Evolutionary conservation across 2,888 invertebrate species (phyloP), one percentile per base, ranked within the genome.

Genomic region (Linhomoeus sp.): DNA sequence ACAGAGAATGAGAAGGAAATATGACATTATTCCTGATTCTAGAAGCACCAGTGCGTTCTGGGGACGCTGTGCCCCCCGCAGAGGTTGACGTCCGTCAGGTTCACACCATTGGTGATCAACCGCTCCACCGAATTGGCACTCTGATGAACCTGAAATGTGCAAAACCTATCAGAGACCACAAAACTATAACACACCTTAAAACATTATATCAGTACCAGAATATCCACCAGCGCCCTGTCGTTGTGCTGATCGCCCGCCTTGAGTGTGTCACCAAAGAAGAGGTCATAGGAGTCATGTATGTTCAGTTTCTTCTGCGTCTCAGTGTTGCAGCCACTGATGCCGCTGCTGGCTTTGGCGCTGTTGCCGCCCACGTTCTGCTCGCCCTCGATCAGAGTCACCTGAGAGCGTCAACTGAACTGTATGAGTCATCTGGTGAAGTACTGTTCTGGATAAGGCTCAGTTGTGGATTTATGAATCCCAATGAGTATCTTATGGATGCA

Each of bases 51-150:
- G 45, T 63, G 63, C 2, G 62, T 62, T 20, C 63, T 45, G 3
- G 63, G 55, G 5, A 60, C 59, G 1, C 57, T 54, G 43, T 63
- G 63, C 2, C 63, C 63, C 9, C 63, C 63, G 42, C 61, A 63
- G n/a, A 63, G 48, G 48, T 63, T 63, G 26, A 63, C 52, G 48
- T 59, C 63, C 9, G 52, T 51, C 46, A 63, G 50, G 48, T 61
- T 54, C 24, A 63, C 58, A 17, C 62, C 63, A 7, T 49, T 22
- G 9, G 50, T 50, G 33, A 53, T 54, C 41, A 61, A 47, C 47
- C 58, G 62, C 20, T 55, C 45, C 9, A 37, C 37, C 37, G 37
- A 17, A 7, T 15, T n/a, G n/a, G 9, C 37, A 17, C 33, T 33
- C 15, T 33, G 12, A 15, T n/a, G n/a, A n/a, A n/a, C n/a, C n/a